Conservation (phyloP, 2,888 invertebrate species). For the Eledona agricola region DNA sequence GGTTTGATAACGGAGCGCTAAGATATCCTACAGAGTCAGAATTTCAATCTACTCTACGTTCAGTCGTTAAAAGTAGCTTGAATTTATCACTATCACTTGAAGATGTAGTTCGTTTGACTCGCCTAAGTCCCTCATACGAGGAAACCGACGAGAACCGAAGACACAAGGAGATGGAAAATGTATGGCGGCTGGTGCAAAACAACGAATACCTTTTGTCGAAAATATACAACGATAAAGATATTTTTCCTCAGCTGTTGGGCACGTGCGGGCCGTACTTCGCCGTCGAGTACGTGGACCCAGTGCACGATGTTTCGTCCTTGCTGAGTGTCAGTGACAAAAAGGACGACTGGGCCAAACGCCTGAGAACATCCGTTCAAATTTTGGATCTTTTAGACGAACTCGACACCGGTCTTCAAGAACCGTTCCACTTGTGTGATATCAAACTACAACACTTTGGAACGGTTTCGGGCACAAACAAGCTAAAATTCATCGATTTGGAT, state of each 20-base stretch:
- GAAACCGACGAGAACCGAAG: conserved; percentile 60
- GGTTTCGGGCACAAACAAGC: conserved; percentile 60
- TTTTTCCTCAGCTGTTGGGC: conserved; percentile 73
- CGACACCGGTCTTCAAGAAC: conserved; percentile 68
- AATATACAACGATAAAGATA: conserved; percentile 68
- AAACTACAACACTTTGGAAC: conserved; percentile 74
- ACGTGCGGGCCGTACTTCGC: conserved; percentile 75
- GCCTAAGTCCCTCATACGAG: conserved; percentile 62
- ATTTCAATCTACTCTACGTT: conserved; percentile 65
- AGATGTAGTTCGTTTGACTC: conserved; percentile 63
- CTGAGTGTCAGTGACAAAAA: conserved; percentile 65
- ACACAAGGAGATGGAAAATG: conserved; percentile 67
- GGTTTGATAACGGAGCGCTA: conserved; percentile 62
- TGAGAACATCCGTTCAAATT: conserved; percentile 69
- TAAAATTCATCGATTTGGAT: conserved; percentile 73
- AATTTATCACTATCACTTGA: conserved; percentile 66
- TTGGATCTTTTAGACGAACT: conserved; percentile 69
- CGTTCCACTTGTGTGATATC: conserved; percentile 74
- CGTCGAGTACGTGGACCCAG: conserved; percentile 70
- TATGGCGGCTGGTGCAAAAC: conserved; percentile 72
- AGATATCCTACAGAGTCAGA: conserved; percentile 66
- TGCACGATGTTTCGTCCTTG: conserved; percentile 65
- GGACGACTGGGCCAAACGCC: conserved; percentile 67
- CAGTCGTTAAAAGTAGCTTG: conserved; percentile 65
- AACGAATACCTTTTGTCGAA: conserved; percentile 72